Conservation (phyloP, 2,888 invertebrate species). For the Nomada ruficornis region DNA sequence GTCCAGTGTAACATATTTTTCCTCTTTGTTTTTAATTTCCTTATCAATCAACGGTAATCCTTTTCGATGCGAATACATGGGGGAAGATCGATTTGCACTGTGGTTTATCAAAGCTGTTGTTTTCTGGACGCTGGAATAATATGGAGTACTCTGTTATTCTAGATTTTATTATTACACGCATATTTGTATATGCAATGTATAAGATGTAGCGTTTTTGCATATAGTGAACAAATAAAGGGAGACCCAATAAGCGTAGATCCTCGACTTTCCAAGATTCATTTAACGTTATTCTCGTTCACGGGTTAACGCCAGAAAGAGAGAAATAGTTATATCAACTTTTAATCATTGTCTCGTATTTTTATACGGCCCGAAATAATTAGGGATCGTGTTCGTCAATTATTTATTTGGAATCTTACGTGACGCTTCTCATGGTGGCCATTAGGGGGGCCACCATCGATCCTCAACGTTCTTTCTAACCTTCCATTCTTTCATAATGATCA, state of each 20-base stretch:
- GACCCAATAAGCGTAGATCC: constrained; percentile 32
- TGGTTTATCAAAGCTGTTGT: constrained; percentile 8
- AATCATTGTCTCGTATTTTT: background rate
- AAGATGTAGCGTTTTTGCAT: constrained; percentile 66
- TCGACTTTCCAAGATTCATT: constrained; percentile 31
- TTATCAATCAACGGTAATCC: background rate
- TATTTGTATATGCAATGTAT: constrained; percentile 63
- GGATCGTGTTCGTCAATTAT: background rate
- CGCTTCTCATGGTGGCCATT: constrained; percentile 5
- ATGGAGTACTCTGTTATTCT: constrained; percentile 22
- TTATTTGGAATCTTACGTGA: background rate
- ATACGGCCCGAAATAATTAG: background rate
- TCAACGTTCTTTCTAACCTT: constrained; percentile 8
- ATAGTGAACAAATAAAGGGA: constrained; percentile 63
- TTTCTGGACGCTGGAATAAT: constrained; percentile 16
- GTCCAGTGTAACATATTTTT: background rate
- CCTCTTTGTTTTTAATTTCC: background rate
- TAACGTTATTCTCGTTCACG: background rate
- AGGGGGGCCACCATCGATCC: background rate
- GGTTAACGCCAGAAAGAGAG: background rate
- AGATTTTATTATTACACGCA: constrained; percentile 56
- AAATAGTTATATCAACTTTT: background rate
- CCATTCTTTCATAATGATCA: background rate
- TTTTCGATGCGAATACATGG: background rate
- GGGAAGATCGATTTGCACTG: background rate